Evolutionary conservation across 2,888 invertebrate species (phyloP), one percentile per base, ranked within the genome.

Genomic region (Cephus spinipes): DNA sequence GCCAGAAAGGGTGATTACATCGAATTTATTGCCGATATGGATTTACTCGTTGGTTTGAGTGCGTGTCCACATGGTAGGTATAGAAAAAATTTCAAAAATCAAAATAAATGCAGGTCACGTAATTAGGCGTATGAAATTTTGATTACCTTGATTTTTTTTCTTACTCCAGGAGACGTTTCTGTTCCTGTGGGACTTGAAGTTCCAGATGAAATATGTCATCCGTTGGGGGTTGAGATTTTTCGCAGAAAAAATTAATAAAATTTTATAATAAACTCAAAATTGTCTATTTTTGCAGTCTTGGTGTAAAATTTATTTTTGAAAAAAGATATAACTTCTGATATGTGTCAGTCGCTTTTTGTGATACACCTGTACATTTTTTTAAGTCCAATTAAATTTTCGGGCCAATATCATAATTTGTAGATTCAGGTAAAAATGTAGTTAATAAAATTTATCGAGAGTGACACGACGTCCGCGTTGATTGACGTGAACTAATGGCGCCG

Each of bases 11-110:
- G 92, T 12, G 93, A 93, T 79, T 93, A 90, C 78, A 92, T 93
- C 80, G 93, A 93, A 85, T 92, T 93, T 80, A 91, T 93, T 74
- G 93, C 93, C 30, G 93, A 93, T 77, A 93, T 93, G 90, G 92
- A 93, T 88, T 84, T 93, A 31, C 84, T 92, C 78, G 92, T 92
- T 23, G 93, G 92, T 32, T 83, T 93, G 4, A 91, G 92, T 75
- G 88, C 92, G 12, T 93, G 93, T 80, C 93, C 93, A 1, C 92
- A 93, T 36, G 55, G 55, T 55, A 9, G 6, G 23, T 35, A 34
- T 23, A 55, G 0, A 6, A 55, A 6, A 23, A 55, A 23, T 9
- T 55, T 9, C 23, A 55, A 55, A 35, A 40, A 23, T 40, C 4
- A 4, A 40, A 40, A 36, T 36, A 12, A 36, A 36, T 12, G 1